Conservation (phyloP, 2,113 vertebrate species). For the Nanorana parkeri region DNA sequence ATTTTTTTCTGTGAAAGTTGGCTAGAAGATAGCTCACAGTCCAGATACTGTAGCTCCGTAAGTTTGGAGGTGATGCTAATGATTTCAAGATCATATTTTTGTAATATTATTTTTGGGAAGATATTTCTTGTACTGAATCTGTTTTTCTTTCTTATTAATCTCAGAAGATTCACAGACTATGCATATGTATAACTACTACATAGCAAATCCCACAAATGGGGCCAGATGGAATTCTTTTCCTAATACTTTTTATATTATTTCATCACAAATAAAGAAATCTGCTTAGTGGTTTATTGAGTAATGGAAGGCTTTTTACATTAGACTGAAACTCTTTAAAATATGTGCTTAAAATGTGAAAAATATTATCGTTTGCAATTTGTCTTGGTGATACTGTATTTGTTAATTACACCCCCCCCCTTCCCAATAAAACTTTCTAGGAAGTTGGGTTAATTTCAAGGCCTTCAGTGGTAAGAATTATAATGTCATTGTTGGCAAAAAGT, state of each 20-base stretch:
- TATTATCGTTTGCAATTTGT: not conserved
- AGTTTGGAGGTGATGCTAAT: slow-evolving; percentile 19
- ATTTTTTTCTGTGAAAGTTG: not conserved
- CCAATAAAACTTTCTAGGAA: not conserved
- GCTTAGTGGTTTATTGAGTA: not conserved
- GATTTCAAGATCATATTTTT: slow-evolving; percentile 24
- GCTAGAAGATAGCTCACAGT: not conserved
- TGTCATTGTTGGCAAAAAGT: no score
- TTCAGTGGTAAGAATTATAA: no score
- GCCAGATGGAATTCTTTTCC: slow-evolving; percentile 34
- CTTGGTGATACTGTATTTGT: not conserved
- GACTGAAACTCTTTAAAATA: not conserved
- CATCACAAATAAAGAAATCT: slow-evolving; percentile 19
- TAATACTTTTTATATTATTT: slow-evolving; percentile 21
- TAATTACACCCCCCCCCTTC: not conserved
- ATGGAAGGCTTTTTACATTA: not conserved
- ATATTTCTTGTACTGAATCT: slow-evolving; percentile 9
- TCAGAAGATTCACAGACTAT: slow-evolving; percentile 36
- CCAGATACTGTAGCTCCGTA: not conserved
- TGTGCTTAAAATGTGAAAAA: not conserved
- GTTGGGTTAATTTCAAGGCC: not conserved
- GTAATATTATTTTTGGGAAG: slow-evolving; percentile 3
- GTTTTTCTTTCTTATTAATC: slow-evolving; percentile 31
- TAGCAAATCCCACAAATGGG: slow-evolving; percentile 21
- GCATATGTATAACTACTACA: slow-evolving; percentile 40